phyloP scores from a whole-genome alignment of 2,113 vertebrate species.

The Lanius collurio region DNA sequence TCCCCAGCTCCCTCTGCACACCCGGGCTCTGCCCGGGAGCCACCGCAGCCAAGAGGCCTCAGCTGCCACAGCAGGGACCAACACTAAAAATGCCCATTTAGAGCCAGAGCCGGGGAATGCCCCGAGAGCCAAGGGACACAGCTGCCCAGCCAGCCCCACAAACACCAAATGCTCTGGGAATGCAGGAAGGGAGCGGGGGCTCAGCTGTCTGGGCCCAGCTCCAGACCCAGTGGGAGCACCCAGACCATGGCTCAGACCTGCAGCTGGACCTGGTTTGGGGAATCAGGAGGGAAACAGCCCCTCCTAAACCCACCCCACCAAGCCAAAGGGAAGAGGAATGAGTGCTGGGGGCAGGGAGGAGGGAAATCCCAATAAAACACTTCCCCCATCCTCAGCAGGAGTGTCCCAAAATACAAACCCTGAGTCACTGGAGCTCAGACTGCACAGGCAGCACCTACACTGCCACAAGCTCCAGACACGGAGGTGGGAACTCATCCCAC shows the following conservation, averaged over 20 bases:
- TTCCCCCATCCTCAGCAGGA: not conserved
- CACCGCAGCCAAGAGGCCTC: not conserved
- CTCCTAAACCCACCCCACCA: not conserved
- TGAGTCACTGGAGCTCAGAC: not conserved
- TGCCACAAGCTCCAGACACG: not conserved
- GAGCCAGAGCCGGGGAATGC: not conserved
- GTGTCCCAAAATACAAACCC: not conserved
- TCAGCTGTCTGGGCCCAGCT: not conserved
- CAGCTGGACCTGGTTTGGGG: not conserved
- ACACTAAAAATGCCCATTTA: not conserved
- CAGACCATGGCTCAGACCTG: not conserved
- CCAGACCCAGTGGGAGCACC: not conserved
- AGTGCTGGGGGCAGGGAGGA: not conserved
- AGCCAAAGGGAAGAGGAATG: not conserved
- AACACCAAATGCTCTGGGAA: fast-evolving
- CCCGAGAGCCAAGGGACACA: fast-evolving
- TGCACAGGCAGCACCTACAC: not conserved
- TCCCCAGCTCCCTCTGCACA: not conserved
- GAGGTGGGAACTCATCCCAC: not conserved
- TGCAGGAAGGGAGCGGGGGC: not conserved
- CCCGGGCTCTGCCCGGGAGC: not conserved
- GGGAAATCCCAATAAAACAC: not conserved
- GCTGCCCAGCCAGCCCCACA: not conserved
- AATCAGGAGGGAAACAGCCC: not conserved
- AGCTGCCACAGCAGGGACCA: not conserved